Conservation (phyloP, 92 coral and sea anemone species). For the Parazoanthus darwini region DNA sequence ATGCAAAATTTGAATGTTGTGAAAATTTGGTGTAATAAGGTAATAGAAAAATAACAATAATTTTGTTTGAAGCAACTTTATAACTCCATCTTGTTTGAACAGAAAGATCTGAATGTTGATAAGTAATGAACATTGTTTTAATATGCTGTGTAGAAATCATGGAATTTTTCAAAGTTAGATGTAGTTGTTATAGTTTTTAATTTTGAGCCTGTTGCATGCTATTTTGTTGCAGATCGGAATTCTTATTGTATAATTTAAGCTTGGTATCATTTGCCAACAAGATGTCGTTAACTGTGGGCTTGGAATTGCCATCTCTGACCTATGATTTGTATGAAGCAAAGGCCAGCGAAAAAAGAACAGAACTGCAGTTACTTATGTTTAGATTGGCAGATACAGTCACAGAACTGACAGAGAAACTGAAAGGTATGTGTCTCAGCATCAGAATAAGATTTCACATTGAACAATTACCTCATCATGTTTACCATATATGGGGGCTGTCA, state of each 20-base stretch:
- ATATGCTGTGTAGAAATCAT: neutral
- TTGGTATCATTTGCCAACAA: constrained; percentile 55
- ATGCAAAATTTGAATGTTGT: too few species aligned
- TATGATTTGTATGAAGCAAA: constrained; percentile 79
- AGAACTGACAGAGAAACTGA: constrained; percentile 68
- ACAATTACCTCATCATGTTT: neutral
- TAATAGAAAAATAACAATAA: too few species aligned
- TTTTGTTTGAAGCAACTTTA: too few species aligned
- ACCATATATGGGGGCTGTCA: too few species aligned
- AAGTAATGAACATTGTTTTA: too few species aligned
- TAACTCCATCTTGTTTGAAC: too few species aligned
- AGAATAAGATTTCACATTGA: neutral
- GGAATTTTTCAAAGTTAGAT: neutral
- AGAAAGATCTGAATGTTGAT: too few species aligned
- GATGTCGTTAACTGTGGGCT: constrained; percentile 66
- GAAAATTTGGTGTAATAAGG: too few species aligned
- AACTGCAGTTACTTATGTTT: constrained; percentile 69
- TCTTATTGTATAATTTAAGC: constrained; percentile 55
- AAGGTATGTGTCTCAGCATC: constrained; percentile 50
- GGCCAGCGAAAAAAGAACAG: constrained; percentile 62
- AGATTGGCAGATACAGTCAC: constrained; percentile 75
- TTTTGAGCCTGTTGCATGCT: neutral
- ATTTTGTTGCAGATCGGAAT: constrained; percentile 59
- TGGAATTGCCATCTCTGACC: constrained; percentile 45
- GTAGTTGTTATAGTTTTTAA: neutral